phyloP scores from a whole-genome alignment of 2,888 invertebrate species.

The Glyphotaelius pellucidus region DNA sequence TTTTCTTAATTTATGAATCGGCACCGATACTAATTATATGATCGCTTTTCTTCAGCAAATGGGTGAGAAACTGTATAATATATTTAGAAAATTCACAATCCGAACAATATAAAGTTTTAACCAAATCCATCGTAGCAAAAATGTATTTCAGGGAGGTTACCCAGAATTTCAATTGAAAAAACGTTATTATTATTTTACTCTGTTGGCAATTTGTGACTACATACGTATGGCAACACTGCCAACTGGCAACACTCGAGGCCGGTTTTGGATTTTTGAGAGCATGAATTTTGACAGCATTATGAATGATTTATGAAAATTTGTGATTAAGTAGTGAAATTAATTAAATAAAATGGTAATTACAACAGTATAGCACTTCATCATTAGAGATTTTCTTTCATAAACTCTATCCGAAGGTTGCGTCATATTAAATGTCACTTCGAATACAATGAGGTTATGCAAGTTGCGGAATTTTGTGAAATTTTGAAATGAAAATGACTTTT shows the following conservation, averaged over 20 bases:
- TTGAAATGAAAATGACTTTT: slow-evolving; percentile 32
- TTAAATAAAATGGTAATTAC: slow-evolving; percentile 45
- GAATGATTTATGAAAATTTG: slow-evolving; percentile 40
- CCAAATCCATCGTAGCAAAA: no score
- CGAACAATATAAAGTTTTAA: no score
- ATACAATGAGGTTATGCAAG: slow-evolving; percentile 52
- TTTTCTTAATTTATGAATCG: not conserved
- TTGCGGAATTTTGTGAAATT: not conserved
- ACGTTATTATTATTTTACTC: no score
- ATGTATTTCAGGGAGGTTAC: no score
- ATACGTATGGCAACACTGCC: not conserved
- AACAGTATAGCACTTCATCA: not conserved
- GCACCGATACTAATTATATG: no score
- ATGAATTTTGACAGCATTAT: slow-evolving; percentile 55
- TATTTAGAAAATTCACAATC: no score
- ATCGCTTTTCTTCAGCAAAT: no score
- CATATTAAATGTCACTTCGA: slow-evolving; percentile 39
- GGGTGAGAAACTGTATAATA: no score
- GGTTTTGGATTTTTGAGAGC: slow-evolving; percentile 40
- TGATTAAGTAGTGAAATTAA: not conserved
- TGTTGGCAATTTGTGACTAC: no score
- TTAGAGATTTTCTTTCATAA: not conserved
- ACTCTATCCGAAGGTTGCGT: slow-evolving; percentile 37
- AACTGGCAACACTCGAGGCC: slow-evolving; percentile 41
- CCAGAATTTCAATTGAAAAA: no score